A percentile compares a stretch with the other conserved stretches of the same genome.
phyloP scores from a whole-genome alignment of 2,888 invertebrate species.

The Acrocyrtus sp. region DNA sequence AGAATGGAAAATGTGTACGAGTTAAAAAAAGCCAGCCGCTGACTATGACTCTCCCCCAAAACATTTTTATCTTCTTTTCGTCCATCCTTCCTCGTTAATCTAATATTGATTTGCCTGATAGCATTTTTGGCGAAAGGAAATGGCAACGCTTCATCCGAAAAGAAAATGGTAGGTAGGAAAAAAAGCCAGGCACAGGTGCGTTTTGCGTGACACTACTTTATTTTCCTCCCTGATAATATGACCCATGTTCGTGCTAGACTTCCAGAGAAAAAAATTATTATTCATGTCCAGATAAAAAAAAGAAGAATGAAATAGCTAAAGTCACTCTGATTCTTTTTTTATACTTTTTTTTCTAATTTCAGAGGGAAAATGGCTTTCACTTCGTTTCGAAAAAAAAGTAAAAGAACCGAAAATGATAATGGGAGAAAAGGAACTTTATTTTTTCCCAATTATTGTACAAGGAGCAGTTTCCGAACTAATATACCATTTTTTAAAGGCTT shows the following conservation, averaged over 20 bases:
- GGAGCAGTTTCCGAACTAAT: too few relatives aligned
- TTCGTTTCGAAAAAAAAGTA: too few relatives aligned
- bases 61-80: slow-evolving; percentile 20
- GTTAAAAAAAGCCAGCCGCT: too few relatives aligned
- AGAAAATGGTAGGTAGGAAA: slow-evolving; percentile 11
- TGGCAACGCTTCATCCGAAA: slow-evolving; percentile 33
- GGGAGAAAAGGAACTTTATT: too few relatives aligned
- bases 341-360: too few relatives aligned
- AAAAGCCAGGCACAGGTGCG: slow-evolving; percentile 31
- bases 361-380: too few relatives aligned
- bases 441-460: too few relatives aligned
- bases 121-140: slow-evolving; percentile 31
- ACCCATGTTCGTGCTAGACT: slow-evolving; percentile 7
- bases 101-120: slow-evolving; percentile 41
- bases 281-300: background rate
- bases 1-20: too few relatives aligned
- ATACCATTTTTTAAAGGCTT: too few relatives aligned
- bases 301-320: slow-evolving; percentile 6
- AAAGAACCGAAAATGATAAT: too few relatives aligned
- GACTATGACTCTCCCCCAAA: too few relatives aligned
- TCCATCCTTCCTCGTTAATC: slow-evolving; percentile 24
- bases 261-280: slow-evolving; percentile 8
- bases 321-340: slow-evolving; percentile 29
- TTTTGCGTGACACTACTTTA: slow-evolving; percentile 41
- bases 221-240: too few relatives aligned